These are phyloP conservation scores for Laspeyria flexula DNA, from an alignment of 2,888 invertebrate species.

Conservation along the genomic window DNA sequence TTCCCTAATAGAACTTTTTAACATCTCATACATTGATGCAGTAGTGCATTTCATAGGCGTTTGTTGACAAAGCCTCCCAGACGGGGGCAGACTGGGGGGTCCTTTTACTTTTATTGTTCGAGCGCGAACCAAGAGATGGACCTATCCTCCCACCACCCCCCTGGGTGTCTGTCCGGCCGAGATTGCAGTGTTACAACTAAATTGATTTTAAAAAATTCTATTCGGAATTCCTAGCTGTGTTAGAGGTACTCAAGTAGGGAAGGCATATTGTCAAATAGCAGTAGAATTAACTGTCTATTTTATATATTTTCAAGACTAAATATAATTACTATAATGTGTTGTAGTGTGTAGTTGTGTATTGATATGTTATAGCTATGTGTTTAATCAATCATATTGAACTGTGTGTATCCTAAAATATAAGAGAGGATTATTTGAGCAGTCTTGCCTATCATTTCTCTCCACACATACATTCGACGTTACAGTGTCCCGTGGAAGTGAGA, in stretches of 20 bases:
- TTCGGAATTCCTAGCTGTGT: not conserved
- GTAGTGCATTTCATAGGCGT: conserved; percentile 6
- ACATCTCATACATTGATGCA: conserved; percentile 1
- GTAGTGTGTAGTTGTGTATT: too few relatives aligned
- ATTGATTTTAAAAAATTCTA: conserved; percentile 32
- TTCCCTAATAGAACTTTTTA: not conserved
- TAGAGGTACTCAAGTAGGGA: not conserved
- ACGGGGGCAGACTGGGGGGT: conserved; percentile 1
- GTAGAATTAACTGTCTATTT: too few relatives aligned
- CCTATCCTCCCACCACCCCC: not conserved
- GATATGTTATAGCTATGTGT: too few relatives aligned
- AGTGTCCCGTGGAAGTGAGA: too few relatives aligned
- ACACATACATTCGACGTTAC: too few relatives aligned
- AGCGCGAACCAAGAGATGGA: conserved; percentile 10
- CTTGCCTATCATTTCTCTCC: too few relatives aligned
- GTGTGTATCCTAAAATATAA: too few relatives aligned
- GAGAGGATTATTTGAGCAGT: too few relatives aligned
- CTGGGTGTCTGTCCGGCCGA: conserved; percentile 12
- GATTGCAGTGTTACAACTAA: conserved; percentile 39
- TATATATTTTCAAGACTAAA: too few relatives aligned
- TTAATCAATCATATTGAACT: too few relatives aligned
- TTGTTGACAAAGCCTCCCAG: conserved; percentile 9
- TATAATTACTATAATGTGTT: too few relatives aligned
- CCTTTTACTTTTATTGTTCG: conserved; percentile 14
- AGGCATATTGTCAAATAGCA: too few relatives aligned